Evolutionary conservation across 64 coral and sea anemone genomes (phyloP).

Genomic region (Montipora sp.): DNA sequence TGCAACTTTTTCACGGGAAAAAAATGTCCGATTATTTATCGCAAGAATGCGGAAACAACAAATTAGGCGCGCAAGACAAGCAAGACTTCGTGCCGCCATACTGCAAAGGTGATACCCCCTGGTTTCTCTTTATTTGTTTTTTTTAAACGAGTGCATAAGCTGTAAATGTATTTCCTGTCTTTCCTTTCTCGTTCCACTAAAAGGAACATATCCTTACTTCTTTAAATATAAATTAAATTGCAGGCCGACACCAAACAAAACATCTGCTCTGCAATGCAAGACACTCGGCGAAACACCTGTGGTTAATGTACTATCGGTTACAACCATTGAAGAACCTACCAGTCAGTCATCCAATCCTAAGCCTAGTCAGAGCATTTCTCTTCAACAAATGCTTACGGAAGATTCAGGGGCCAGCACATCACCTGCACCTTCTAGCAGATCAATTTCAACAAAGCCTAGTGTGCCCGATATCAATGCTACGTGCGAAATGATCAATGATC

Average conservation of each 20-base stretch:
- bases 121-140: no score
- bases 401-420: constrained; percentile 20
- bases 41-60: no score
- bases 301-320: not conserved
- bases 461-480: constrained; percentile 5
- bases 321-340: constrained; percentile 17
- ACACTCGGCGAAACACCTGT: not conserved
- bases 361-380: constrained; percentile 14
- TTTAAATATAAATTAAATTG: no score
- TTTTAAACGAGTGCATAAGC: no score
- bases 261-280: not conserved
- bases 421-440: not conserved
- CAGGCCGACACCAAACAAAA: not conserved
- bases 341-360: constrained; percentile 15
- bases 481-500: not conserved
- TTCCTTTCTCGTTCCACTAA: no score
- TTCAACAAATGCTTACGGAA: not conserved
- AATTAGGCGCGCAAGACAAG: no score
- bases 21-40: no score
- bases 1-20: no score
- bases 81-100: no score
- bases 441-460: constrained; percentile 14
- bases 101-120: no score
- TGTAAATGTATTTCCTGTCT: no score
- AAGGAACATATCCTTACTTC: no score